A percentile compares a stretch with the other conserved stretches of the same genome.
Conservation (phyloP, 2,797 vertebrate species). For the Cryptoprocta ferox region DNA sequence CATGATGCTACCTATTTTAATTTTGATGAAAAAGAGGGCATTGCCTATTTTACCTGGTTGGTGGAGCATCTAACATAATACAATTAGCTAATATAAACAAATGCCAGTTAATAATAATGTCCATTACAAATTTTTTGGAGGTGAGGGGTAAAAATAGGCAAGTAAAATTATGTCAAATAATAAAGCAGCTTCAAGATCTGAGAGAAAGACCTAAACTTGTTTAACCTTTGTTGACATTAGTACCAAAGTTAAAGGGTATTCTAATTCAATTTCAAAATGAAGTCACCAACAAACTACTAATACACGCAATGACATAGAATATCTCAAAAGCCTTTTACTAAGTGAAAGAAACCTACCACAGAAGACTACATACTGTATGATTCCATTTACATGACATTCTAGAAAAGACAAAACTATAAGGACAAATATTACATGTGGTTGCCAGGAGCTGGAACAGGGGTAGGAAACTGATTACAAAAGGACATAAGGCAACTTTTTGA, state of each 20-base stretch:
- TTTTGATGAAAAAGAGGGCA: conserved; percentile 44
- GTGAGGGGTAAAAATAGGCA: neutral
- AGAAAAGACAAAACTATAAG: conserved; percentile 37
- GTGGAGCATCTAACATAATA: conserved; percentile 35
- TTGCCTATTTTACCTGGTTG: conserved; percentile 17
- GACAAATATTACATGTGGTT: conserved; percentile 43
- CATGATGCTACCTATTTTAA: conserved; percentile 12
- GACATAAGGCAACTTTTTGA: neutral
- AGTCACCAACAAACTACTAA: conserved; percentile 49
- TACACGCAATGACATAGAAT: neutral
- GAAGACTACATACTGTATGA: neutral
- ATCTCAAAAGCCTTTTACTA: conserved; percentile 56
- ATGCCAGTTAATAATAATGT: conserved; percentile 36
- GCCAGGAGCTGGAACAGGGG: neutral
- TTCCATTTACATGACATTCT: conserved; percentile 23
- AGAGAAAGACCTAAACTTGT: conserved; percentile 35
- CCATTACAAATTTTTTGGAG: neutral
- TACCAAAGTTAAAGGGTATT: conserved; percentile 42
- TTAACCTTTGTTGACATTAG: conserved; percentile 31
- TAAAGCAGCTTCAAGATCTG: conserved; percentile 4
- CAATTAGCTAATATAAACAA: conserved; percentile 60
- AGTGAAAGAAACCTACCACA: conserved; percentile 22
- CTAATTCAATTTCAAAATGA: conserved; percentile 55
- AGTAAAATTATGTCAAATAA: conserved; percentile 35
- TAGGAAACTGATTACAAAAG: conserved; percentile 38